A percentile compares a stretch with the other conserved stretches of the same genome.
These are phyloP conservation scores for Enteromius trimaculatus DNA, from an alignment of 2,797 vertebrate species.

Conservation along the genomic window DNA sequence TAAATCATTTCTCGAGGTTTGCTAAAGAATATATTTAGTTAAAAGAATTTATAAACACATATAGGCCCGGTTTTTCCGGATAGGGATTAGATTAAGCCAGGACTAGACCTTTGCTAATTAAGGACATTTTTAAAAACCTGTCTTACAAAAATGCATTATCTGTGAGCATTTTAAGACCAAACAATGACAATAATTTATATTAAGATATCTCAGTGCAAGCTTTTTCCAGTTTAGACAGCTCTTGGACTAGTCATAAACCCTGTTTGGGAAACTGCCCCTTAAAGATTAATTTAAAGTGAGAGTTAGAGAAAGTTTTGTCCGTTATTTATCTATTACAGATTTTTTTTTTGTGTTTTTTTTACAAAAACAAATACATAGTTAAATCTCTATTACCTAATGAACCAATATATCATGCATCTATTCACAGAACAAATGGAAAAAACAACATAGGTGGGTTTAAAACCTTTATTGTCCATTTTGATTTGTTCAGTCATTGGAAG, in stretches of 20 bases:
- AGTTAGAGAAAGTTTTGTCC: background rate
- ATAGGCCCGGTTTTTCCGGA: no score
- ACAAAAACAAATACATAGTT: background rate
- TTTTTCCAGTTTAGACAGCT: no score
- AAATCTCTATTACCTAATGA: background rate
- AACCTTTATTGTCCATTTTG: constrained; percentile 36
- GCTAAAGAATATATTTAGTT: background rate
- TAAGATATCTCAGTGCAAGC: no score
- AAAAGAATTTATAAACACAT: background rate
- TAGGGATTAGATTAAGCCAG: no score
- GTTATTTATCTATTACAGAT: background rate
- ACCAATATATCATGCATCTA: background rate
- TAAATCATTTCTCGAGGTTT: background rate
- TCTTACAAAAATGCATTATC: no score
- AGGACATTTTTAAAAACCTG: no score
- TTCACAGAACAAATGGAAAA: background rate
- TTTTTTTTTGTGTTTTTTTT: no score
- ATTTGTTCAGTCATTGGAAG: constrained; percentile 19
- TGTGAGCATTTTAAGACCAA: no score
- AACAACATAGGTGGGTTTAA: constrained; percentile 11
- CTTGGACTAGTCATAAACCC: no score
- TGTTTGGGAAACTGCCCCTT: no score
- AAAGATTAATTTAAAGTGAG: background rate
- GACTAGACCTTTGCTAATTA: no score
- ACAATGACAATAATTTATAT: no score